Conservation (phyloP, 2,113 vertebrate genomes). For the Zosterops pallidus region DNA sequence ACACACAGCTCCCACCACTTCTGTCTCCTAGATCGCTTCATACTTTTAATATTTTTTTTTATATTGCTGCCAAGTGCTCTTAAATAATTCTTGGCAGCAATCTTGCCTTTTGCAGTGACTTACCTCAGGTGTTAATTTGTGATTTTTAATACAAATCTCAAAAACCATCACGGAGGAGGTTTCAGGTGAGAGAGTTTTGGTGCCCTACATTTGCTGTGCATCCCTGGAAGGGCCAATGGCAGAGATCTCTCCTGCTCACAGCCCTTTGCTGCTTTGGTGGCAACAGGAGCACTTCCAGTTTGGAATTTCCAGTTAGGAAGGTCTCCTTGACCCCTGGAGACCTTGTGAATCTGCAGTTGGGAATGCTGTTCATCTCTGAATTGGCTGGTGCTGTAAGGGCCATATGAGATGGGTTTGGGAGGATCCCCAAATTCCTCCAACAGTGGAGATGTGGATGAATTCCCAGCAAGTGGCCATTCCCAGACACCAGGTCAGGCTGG, state of each 20-base stretch:
- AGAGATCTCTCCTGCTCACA: neutral
- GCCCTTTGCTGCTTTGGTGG: neutral
- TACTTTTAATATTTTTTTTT: neutral
- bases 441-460: neutral
- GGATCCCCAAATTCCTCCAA: neutral
- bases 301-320: neutral
- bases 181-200: neutral
- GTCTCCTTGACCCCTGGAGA: neutral
- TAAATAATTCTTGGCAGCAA: neutral
- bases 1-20: neutral
- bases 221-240: neutral
- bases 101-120: neutral
- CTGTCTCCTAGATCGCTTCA: neutral
- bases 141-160: neutral
- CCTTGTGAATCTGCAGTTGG: neutral
- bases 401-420: accelerated
- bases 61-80: neutral
- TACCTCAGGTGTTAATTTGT: neutral
- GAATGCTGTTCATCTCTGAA: accelerated
- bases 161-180: accelerated
- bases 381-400: neutral
- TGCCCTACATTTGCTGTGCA: neutral
- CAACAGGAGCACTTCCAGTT: neutral
- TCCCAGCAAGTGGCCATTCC: neutral
- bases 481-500: neutral